phyloP scores from a whole-genome alignment of 2,888 invertebrate genomes.

The Mallateleia sp. region DNA sequence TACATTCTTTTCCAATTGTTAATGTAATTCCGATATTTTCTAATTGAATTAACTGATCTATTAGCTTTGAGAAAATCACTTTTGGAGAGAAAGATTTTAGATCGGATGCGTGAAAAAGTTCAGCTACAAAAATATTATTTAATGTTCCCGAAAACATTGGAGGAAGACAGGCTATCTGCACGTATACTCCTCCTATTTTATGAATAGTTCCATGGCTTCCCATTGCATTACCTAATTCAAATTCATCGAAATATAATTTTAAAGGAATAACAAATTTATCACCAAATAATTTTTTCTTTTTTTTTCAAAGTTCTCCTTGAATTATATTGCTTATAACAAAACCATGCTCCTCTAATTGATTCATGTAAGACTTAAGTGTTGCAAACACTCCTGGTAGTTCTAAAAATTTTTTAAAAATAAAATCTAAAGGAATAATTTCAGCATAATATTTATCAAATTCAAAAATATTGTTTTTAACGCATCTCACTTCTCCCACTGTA shows the following conservation, averaged over 20 bases:
- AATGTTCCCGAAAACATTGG: background rate
- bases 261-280: background rate
- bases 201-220: background rate
- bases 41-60: slow-evolving; percentile 19
- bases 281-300: background rate
- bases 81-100: slow-evolving; percentile 6
- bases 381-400: slow-evolving; percentile 6
- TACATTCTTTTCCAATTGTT: background rate
- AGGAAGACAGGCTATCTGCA: slow-evolving; percentile 4
- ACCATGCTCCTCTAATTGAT: background rate
- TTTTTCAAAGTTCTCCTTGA: slow-evolving; percentile 4
- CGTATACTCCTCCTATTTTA: background rate
- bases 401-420: slow-evolving; percentile 17
- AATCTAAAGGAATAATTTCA: background rate
- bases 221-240: slow-evolving; percentile 8
- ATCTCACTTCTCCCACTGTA: slow-evolving; percentile 1
- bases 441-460: background rate
- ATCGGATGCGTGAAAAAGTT: slow-evolving; percentile 20
- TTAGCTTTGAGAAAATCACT: slow-evolving; percentile 8
- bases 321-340: slow-evolving; percentile 1
- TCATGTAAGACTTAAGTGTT: background rate
- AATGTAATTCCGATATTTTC: background rate
- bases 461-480: slow-evolving; percentile 13
- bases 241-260: slow-evolving; percentile 13
- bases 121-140: slow-evolving; percentile 17